Evolutionary conservation across 2,888 invertebrate species (phyloP).

Genomic region (Schizotus pectinicornis): DNA sequence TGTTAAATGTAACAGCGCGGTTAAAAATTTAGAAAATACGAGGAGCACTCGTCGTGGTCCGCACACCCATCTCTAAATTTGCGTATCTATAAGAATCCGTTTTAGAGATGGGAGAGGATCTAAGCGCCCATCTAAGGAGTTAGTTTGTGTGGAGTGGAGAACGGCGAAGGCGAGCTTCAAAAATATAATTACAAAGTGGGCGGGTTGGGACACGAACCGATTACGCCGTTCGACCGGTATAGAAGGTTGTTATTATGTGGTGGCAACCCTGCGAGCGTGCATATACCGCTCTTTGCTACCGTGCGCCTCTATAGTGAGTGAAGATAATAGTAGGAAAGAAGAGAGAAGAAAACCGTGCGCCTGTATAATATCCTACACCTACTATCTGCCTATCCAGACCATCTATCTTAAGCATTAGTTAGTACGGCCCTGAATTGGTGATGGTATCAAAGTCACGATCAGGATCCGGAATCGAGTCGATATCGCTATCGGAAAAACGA

Average conservation of each 20-base stretch:
- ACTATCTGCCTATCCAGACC: too few species aligned
- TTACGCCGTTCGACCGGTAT: slow-evolving; percentile 51
- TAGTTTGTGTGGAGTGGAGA: background rate
- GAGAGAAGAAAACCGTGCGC: background rate
- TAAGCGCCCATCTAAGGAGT: too few species aligned
- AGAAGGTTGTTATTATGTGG: slow-evolving; percentile 57
- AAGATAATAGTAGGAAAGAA: background rate
- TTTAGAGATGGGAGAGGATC: too few species aligned
- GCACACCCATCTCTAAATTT: too few species aligned
- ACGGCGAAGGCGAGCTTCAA: slow-evolving; percentile 44
- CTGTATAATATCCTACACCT: background rate
- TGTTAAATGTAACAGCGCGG: too few species aligned
- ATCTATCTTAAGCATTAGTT: too few species aligned
- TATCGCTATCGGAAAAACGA: too few species aligned
- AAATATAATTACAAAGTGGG: slow-evolving; percentile 59
- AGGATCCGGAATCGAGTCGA: too few species aligned
- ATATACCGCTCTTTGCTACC: slow-evolving; percentile 46
- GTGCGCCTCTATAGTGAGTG: slow-evolving; percentile 15
- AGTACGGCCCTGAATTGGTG: background rate
- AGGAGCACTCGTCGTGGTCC: too few species aligned
- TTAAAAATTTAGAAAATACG: too few species aligned
- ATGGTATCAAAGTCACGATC: background rate
- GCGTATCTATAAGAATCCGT: too few species aligned
- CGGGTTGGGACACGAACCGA: slow-evolving; percentile 56
- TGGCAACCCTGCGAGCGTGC: slow-evolving; percentile 56